These are phyloP conservation scores for Pyrocoelia pectoralis DNA, from an alignment of 2,888 invertebrate species.

Conservation along the genomic window DNA sequence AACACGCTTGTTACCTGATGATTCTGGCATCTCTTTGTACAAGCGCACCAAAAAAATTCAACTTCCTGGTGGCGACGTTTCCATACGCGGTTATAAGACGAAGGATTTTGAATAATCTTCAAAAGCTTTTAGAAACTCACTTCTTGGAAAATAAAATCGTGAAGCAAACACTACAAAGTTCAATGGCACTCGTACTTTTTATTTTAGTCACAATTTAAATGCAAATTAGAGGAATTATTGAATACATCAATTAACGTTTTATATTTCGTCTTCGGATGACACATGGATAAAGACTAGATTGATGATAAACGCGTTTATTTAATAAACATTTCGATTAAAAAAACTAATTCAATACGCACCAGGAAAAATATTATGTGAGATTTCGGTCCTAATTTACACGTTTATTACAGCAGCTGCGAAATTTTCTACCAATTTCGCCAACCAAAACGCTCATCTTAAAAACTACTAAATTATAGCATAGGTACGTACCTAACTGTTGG, in stretches of 20 bases:
- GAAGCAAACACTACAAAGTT: not conserved
- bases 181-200: slow-evolving; percentile 15
- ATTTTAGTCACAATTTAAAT: slow-evolving; percentile 20
- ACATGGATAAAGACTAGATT: not conserved
- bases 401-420: not conserved
- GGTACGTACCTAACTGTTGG: too few relatives aligned
- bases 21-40: not conserved
- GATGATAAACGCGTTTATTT: not conserved
- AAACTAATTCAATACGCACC: not conserved
- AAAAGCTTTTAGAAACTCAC: not conserved
- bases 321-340: not conserved
- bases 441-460: too few relatives aligned
- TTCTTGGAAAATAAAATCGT: slow-evolving; percentile 4
- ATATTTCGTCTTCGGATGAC: slow-evolving; percentile 1
- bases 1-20: not conserved
- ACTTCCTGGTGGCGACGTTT: slow-evolving; percentile 15
- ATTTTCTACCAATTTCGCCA: too few relatives aligned
- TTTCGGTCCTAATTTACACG: not conserved
- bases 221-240: slow-evolving; percentile 15
- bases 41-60: not conserved
- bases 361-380: not conserved
- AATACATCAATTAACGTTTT: slow-evolving; percentile 18
- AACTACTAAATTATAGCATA: too few relatives aligned
- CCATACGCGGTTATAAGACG: slow-evolving; percentile 3
- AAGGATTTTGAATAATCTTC: too few relatives aligned